Evolutionary conservation across 2,888 invertebrate genomes (phyloP).

Genomic region (Pandemis cinnamomeana): DNA sequence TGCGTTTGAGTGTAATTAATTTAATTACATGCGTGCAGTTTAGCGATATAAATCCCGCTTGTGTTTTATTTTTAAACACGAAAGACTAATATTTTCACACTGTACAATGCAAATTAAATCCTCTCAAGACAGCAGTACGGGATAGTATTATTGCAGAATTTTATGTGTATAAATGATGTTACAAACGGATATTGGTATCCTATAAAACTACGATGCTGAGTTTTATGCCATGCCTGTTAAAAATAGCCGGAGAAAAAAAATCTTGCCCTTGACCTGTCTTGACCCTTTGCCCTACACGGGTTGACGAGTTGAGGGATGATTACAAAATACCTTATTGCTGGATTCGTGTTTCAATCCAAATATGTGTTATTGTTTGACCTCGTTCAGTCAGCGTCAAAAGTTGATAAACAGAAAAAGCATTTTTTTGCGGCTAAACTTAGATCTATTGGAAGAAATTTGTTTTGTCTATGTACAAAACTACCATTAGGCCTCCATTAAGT

Average conservation of each 20-base stretch:
- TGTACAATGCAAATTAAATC: conserved; percentile 18
- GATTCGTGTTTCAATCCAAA: background rate
- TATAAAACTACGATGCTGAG: conserved; percentile 5
- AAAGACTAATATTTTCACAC: conserved; percentile 2
- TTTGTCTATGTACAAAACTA: too few species aligned
- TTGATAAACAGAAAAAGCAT: too few species aligned
- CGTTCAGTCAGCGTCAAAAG: too few species aligned
- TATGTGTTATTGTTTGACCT: background rate
- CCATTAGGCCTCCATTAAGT: too few species aligned
- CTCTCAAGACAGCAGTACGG: background rate
- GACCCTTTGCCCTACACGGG: conserved; percentile 8
- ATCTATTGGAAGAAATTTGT: too few species aligned
- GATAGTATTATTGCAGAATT: background rate
- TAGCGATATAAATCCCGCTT: background rate
- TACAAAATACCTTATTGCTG: conserved; percentile 17
- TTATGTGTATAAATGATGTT: conserved; percentile 8
- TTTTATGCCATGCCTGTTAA: conserved; percentile 13
- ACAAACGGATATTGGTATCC: conserved; percentile 12
- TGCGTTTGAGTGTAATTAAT: conserved; percentile 4
- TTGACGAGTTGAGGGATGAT: conserved; percentile 5
- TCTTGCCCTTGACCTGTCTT: background rate
- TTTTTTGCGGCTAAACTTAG: too few species aligned
- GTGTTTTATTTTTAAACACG: conserved; percentile 9
- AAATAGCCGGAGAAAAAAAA: conserved; percentile 14
- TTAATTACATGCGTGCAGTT: conserved; percentile 16